Percentiles rank a stretch among this genome's conserved stretches.
Conservation (phyloP, 2,888 invertebrate species). For the Patella depressa region DNA sequence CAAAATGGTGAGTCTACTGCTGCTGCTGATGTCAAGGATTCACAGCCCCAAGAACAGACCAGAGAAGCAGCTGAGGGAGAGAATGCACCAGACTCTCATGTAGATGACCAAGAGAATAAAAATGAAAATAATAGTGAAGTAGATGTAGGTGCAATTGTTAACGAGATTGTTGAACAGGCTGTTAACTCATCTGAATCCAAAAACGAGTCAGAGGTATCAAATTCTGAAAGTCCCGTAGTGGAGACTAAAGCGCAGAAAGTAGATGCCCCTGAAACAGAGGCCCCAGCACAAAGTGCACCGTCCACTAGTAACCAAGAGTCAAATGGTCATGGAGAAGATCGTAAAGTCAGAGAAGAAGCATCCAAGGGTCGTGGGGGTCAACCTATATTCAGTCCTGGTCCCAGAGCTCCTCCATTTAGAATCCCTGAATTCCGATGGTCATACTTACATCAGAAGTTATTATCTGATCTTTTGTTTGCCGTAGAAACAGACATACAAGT, state of each 20-base stretch:
- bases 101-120: slow-evolving; percentile 42
- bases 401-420: slow-evolving; percentile 80
- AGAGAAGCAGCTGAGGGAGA: slow-evolving; percentile 23
- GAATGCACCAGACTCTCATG: slow-evolving; percentile 46
- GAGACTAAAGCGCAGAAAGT: slow-evolving; percentile 4
- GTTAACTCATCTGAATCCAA: slow-evolving; percentile 22
- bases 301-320: not conserved
- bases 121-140: slow-evolving; percentile 28
- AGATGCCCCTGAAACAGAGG: not conserved
- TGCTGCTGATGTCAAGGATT: slow-evolving; percentile 30
- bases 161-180: slow-evolving; percentile 36
- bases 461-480: slow-evolving; percentile 96
- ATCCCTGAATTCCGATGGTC: slow-evolving; percentile 99
- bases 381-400: slow-evolving; percentile 69
- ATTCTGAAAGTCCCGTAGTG: slow-evolving; percentile 21
- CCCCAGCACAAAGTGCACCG: not conserved
- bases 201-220: not conserved
- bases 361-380: slow-evolving; percentile 43
- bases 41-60: slow-evolving; percentile 27
- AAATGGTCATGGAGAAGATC: slow-evolving; percentile 3
- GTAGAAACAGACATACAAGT: slow-evolving; percentile 97
- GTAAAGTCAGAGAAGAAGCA: slow-evolving; percentile 18
- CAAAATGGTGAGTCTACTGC: slow-evolving; percentile 31
- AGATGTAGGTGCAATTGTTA: slow-evolving; percentile 37
- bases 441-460: slow-evolving; percentile 94